phyloP scores from a whole-genome alignment of 2,888 invertebrate genomes.

The Elegia similella region DNA sequence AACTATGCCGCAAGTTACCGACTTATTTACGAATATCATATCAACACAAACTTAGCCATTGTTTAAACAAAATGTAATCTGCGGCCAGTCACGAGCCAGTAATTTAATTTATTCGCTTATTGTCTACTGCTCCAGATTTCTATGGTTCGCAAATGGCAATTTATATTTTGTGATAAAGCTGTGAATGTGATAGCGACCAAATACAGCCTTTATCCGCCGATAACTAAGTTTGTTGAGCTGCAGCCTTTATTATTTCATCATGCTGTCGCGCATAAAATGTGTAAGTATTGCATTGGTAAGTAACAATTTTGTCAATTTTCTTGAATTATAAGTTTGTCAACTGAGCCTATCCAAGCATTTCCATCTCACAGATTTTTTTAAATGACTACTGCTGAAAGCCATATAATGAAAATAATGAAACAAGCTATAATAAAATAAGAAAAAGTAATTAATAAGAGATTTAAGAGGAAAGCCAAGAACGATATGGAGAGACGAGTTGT shows the following conservation, averaged over 20 bases:
- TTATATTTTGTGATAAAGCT: slow-evolving; percentile 16
- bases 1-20: neutral
- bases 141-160: slow-evolving; percentile 11
- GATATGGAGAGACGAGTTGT: too few relatives aligned
- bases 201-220: slow-evolving; percentile 6
- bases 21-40: neutral
- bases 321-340: too few relatives aligned
- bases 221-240: neutral
- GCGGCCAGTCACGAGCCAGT: slow-evolving; percentile 8
- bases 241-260: slow-evolving; percentile 1
- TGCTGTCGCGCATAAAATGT: neutral
- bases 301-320: too few relatives aligned
- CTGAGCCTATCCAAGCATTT: too few relatives aligned
- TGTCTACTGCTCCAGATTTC: slow-evolving; percentile 13
- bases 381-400: too few relatives aligned
- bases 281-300: neutral
- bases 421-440: too few relatives aligned
- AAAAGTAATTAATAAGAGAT: too few relatives aligned
- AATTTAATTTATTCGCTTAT: slow-evolving; percentile 19
- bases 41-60: neutral
- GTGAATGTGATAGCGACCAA: slow-evolving; percentile 10
- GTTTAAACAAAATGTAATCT: slow-evolving; percentile 12
- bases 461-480: too few relatives aligned
- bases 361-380: too few relatives aligned
- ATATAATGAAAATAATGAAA: too few relatives aligned